Evolutionary conservation across 2,888 invertebrate species (phyloP), one percentile per base, ranked within the genome.

Genomic region (Cosmopolites sordidus): DNA sequence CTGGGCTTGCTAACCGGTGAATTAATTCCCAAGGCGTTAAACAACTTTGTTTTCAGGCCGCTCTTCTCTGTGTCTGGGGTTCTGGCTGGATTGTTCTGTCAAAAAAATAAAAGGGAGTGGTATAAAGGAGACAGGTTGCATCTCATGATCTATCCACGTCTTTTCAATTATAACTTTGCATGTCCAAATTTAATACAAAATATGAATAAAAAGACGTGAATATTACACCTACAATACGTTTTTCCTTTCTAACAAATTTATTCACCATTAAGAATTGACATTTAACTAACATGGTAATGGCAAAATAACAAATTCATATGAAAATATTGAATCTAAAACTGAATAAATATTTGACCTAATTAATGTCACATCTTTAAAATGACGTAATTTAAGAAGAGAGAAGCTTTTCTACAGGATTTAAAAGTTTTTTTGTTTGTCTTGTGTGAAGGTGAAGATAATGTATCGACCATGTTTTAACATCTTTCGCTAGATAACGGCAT

Each of bases 21-120:
- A 78, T 87, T 84, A 77, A 88, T 84, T 71, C 89, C 89, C 77
- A 89, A 81, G 72, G 84, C 89, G 80, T 86, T 85, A 81, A 89
- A 88, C 75, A 89, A 80, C 83, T 89, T 89, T 76, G 84, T 87
- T 82, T 87, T 89, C 73, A 89, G 80, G 78, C 87, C 86, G 78
- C 84, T 82, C 76, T 76, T 78, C 78, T 82, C 81, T 80, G 83
- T 78, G 76, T 83, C 80, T 76, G 80, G 79, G 73, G 83, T 78
- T 78, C 83, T 77, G 78, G 79, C 78, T 77, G 82, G 82, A 79
- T 80, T 77, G 75, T 74, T 73, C 76, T 79, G 76, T 74, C 69
- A 73, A 75, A 72, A 75, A 69, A 52, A 63, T 54, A 52, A 63
- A 33, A 33, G 38, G 38, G 39, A 53, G 56, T 53, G 12, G 12